Evolutionary conservation across 2,797 vertebrate species (phyloP).

Genomic region (Alcedo atthis): DNA sequence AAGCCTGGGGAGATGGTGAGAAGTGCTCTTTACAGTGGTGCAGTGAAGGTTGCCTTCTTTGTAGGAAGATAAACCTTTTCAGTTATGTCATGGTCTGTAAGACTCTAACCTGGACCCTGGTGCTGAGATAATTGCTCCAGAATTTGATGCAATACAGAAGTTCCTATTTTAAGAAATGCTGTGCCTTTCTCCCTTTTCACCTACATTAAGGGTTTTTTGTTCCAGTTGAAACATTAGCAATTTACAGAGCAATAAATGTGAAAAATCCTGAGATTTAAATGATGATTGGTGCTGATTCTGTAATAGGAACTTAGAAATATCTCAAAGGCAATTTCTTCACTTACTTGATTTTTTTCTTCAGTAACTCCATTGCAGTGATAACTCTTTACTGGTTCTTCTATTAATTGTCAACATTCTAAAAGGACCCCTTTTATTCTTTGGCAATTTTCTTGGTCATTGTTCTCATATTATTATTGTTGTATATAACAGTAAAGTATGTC

Average conservation of each 20-base stretch:
- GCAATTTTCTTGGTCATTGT: background rate
- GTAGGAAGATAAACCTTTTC: constrained; percentile 53
- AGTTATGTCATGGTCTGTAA: constrained; percentile 29
- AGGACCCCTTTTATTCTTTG: background rate
- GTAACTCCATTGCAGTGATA: background rate
- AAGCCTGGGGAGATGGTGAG: background rate
- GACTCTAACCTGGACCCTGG: background rate
- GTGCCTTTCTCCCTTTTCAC: background rate
- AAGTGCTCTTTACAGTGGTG: background rate
- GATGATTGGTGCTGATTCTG: background rate
- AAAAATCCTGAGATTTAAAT: background rate
- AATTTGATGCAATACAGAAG: background rate
- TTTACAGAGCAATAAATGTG: background rate
- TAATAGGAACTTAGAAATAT: background rate
- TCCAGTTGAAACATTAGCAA: background rate
- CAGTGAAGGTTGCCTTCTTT: background rate
- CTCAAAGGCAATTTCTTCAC: background rate
- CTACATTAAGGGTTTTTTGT: background rate
- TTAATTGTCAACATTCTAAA: background rate
- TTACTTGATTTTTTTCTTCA: background rate
- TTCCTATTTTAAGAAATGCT: constrained; percentile 17
- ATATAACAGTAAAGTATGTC: background rate
- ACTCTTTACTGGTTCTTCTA: background rate
- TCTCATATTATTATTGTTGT: background rate
- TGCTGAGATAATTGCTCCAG: background rate